Base-by-base conservation (phyloP, 2,888 invertebrate genomes). In the Rhagonycha lutea region DNA sequence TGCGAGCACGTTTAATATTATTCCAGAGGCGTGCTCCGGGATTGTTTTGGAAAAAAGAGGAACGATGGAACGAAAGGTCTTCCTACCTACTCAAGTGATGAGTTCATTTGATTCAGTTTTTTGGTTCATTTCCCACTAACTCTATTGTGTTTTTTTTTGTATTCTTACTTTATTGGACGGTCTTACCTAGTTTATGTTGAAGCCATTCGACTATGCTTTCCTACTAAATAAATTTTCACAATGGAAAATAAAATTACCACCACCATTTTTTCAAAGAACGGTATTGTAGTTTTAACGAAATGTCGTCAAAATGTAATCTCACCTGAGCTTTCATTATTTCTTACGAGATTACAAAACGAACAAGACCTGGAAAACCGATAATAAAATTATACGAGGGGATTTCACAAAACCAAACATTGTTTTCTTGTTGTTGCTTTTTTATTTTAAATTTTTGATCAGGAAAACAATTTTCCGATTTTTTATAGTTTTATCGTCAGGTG, bases 91-190 rank as follows among this genome's bases (percentile, higher is more conserved):
- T 81, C 81, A 73, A 80, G 80, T 83, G 84, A 83, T 83, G 79
- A 83, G 83, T 83, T 84, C 84, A 84, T 84, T 84, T 82, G 84
- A 84, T 84, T 84, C 83, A 81, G 79, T 80, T 74, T 76, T 77
- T 80, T 78, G 82, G 79, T 81, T 80, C 80, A 82, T 82, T 81
- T 80, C 81, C 81, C 80, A 18, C 70, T 47, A 69, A 74, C 69
- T 72, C 72, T 70, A 72, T 77, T 77, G 72, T 74, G 74, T 62
- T 74, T 65, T 71, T 61, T 72, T 74, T 68, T 74, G 70, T 74
- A 65, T 73, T 77, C 68, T 60, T 72, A 69, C 70, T 70, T 69
- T 74, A 72, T 74, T 72, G 73, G 62, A 69, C 32, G 28, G 67
- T 69, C 69, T 61, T 67, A 63, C 69, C 61, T 76, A 76, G 71